phyloP scores from a whole-genome alignment of 2,888 invertebrate genomes.

The Corythucha ciliata region DNA sequence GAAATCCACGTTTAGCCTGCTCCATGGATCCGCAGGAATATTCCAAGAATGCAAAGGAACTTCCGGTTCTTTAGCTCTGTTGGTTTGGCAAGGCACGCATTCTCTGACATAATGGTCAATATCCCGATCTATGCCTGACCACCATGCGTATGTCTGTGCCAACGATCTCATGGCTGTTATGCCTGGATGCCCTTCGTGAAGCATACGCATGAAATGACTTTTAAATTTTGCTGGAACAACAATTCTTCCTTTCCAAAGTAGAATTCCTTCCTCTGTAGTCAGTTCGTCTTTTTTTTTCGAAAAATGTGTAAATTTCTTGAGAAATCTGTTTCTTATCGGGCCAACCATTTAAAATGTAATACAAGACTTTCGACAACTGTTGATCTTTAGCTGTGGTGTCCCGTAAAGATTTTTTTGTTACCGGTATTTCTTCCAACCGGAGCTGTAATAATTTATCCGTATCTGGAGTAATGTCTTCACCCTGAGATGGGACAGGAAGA shows the following conservation, averaged over 20 bases:
- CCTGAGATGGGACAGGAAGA: too few relatives aligned
- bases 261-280: neutral
- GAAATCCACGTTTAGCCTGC: conserved; percentile 33
- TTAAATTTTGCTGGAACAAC: conserved; percentile 14
- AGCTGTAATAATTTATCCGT: neutral
- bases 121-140: conserved; percentile 2
- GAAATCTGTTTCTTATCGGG: conserved; percentile 2
- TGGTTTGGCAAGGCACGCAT: conserved; percentile 22
- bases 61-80: conserved; percentile 26
- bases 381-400: neutral
- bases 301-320: conserved; percentile 3
- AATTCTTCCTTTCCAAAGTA: conserved; percentile 17
- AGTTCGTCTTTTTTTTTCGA: conserved; percentile 5
- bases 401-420: neutral
- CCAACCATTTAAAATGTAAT: neutral
- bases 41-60: conserved; percentile 31
- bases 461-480: too few relatives aligned
- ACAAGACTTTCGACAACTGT: neutral
- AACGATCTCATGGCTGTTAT: conserved; percentile 22
- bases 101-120: conserved; percentile 1
- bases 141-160: neutral
- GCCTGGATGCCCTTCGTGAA: conserved; percentile 28
- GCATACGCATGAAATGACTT: conserved; percentile 1
- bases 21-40: conserved; percentile 31
- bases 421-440: neutral